Evolutionary conservation across 2,888 invertebrate species (phyloP).

Genomic region (Pardosa pseudoannulata): DNA sequence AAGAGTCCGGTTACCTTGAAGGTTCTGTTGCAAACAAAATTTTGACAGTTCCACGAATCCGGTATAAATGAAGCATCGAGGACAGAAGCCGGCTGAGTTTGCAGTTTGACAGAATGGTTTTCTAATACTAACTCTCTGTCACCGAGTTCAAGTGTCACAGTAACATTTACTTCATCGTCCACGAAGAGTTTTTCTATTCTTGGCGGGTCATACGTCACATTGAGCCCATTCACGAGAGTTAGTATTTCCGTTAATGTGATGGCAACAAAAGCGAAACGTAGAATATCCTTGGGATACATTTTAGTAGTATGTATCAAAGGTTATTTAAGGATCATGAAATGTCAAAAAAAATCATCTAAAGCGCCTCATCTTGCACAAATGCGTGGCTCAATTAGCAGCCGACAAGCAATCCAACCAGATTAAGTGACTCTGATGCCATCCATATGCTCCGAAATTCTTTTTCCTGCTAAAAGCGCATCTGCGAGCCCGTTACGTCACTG

Average conservation of each 20-base stretch:
- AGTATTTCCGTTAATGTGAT: background rate
- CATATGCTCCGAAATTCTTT: too few relatives aligned
- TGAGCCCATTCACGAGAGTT: background rate
- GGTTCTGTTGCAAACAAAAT: slow-evolving; percentile 11
- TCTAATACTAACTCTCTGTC: background rate
- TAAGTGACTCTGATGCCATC: too few relatives aligned
- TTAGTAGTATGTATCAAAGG: too few relatives aligned
- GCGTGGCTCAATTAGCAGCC: too few relatives aligned
- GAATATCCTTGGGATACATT: too few relatives aligned
- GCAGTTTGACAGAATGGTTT: background rate
- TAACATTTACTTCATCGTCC: slow-evolving; percentile 15
- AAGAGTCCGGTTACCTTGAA: slow-evolving; percentile 25
- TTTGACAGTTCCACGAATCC: background rate
- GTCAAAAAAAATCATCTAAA: too few relatives aligned
- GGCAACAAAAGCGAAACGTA: background rate
- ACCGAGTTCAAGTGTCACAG: slow-evolving; percentile 1
- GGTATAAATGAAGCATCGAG: background rate
- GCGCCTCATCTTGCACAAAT: too few relatives aligned
- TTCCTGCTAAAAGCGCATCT: too few relatives aligned
- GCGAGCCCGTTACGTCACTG: too few relatives aligned
- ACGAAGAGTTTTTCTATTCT: slow-evolving; percentile 9
- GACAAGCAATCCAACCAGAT: too few relatives aligned
- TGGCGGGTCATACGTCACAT: slow-evolving; percentile 29
- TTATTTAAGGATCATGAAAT: too few relatives aligned
- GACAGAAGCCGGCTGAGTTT: background rate